Evolutionary conservation across 2,888 invertebrate genomes (phyloP).

Genomic region (Hypselothyrea guttata): DNA sequence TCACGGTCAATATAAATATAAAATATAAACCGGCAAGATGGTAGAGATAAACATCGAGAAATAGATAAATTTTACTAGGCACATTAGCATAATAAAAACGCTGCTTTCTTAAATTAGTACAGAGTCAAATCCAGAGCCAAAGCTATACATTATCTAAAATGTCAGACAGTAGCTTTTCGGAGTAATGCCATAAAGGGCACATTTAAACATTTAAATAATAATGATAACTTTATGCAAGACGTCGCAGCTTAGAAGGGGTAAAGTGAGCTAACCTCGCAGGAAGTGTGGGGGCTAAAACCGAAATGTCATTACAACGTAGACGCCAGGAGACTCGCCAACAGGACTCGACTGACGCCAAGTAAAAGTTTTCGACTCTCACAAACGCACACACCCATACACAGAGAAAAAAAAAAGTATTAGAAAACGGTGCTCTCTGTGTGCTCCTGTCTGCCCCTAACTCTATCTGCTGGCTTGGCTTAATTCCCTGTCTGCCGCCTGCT

Average conservation of each 20-base stretch:
- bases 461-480: constrained; percentile 8
- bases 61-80: constrained; percentile 36
- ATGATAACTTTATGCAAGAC: constrained; percentile 73
- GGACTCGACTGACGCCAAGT: constrained; percentile 74
- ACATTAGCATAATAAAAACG: constrained; percentile 70
- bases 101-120: constrained; percentile 47
- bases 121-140: neutral
- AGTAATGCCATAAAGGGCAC: constrained; percentile 16
- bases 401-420: constrained; percentile 56
- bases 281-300: constrained; percentile 45
- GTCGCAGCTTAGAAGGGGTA: constrained; percentile 47
- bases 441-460: constrained; percentile 33
- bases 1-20: no score
- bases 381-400: neutral
- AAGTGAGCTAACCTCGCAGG: constrained; percentile 33
- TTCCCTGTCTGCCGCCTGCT: constrained; percentile 24
- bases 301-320: constrained; percentile 69
- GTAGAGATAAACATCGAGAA: no score
- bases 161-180: constrained; percentile 16
- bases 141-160: constrained; percentile 12
- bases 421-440: constrained; percentile 29
- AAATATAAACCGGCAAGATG: no score
- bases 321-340: constrained; percentile 52
- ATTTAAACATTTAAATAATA: constrained; percentile 79
- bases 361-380: constrained; percentile 67